phyloP scores from a whole-genome alignment of 2,113 vertebrate genomes.

The Ranitomeya imitator region DNA sequence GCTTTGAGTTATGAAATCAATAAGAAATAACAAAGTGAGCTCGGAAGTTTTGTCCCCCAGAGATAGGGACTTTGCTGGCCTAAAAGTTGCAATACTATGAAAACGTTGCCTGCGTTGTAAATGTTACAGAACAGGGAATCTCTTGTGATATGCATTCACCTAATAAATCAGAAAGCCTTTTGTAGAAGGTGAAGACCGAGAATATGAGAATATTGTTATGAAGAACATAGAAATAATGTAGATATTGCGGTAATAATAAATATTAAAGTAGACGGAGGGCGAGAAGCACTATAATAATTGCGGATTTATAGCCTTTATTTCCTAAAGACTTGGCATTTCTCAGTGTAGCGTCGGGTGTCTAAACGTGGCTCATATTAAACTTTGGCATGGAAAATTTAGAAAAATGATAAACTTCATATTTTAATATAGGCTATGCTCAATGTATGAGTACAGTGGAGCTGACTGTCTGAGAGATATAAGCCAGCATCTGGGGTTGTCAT shows the following conservation, averaged over 20 bases:
- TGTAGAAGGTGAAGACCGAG: neutral
- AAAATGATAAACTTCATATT: neutral
- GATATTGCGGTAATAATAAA: too few species aligned
- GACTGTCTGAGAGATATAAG: neutral
- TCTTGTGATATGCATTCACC: constrained; percentile 14
- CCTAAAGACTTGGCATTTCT: neutral
- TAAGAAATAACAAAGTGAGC: constrained; percentile 3
- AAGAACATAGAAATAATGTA: neutral
- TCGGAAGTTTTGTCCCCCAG: neutral
- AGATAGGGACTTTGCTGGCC: neutral
- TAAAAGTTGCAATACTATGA: constrained; percentile 37
- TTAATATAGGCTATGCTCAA: neutral
- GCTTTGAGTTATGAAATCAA: neutral
- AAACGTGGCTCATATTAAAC: constrained; percentile 17
- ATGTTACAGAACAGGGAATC: neutral
- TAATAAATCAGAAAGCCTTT: constrained; percentile 16
- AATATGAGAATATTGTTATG: neutral
- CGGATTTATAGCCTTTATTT: neutral
- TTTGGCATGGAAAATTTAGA: neutral
- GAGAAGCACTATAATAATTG: neutral
- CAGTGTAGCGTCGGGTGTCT: neutral
- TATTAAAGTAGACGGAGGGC: neutral
- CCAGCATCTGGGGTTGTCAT: neutral
- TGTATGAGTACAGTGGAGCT: neutral
- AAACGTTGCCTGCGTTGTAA: constrained; percentile 13